Conservation (phyloP, 2,113 vertebrate species). For the Tragulus kanchil region DNA sequence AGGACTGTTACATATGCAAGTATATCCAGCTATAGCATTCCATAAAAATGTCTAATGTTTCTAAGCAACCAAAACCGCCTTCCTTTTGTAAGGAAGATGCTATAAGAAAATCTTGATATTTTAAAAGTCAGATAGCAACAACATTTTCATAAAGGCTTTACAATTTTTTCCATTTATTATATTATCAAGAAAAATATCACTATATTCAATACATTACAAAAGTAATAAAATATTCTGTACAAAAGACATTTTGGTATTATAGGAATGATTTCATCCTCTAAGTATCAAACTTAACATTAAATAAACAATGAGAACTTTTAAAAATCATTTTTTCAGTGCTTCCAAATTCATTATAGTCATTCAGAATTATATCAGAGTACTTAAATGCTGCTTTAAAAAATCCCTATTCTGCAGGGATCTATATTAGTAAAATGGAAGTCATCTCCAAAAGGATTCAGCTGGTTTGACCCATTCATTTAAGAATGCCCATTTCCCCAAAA, state of each 20-base stretch:
- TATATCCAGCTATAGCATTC: conserved; percentile 16
- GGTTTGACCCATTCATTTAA: background rate
- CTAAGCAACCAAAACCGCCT: conserved; percentile 53
- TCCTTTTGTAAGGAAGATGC: conserved; percentile 24
- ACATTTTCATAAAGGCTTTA: conserved; percentile 36
- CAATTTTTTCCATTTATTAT: conserved; percentile 74
- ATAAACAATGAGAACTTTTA: conserved; percentile 77
- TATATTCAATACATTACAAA: conserved; percentile 77
- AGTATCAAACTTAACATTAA: conserved; percentile 52
- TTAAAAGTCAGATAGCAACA: conserved; percentile 53
- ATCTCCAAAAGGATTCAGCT: background rate
- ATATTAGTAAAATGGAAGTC: background rate
- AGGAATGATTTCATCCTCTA: conserved; percentile 38
- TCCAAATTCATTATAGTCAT: conserved; percentile 30
- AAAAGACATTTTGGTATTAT: conserved; percentile 60
- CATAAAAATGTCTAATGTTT: conserved; percentile 37
- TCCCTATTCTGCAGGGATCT: background rate
- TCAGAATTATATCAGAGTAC: conserved; percentile 26
- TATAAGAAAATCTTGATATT: conserved; percentile 28
- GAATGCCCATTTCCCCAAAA: background rate
- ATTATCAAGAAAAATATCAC: conserved; percentile 68
- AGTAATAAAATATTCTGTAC: conserved; percentile 71
- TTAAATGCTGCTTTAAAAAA: background rate
- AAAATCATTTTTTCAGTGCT: background rate
- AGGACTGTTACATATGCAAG: conserved; percentile 49